Percentiles rank a stretch among this genome's conserved stretches.
Evolutionary conservation across 2,113 vertebrate genomes (phyloP).

Genomic region (Marmota flaviventris): DNA sequence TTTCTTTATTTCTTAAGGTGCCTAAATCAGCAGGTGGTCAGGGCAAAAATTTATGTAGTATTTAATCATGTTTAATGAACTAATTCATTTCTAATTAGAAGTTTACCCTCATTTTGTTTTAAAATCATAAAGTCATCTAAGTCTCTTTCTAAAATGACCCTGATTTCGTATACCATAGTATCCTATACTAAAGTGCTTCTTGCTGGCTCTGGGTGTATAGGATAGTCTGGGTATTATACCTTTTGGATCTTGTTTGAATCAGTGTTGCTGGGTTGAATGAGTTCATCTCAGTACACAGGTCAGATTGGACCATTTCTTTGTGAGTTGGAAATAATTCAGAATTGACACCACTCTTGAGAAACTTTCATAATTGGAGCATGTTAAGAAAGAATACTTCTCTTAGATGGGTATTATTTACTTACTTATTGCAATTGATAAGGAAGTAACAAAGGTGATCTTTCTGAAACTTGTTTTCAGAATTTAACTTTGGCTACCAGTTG

Average conservation of each 20-base stretch:
- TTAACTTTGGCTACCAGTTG: not conserved
- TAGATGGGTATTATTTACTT: not conserved
- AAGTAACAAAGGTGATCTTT: slow-evolving; percentile 2
- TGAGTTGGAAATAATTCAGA: not conserved
- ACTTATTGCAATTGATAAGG: not conserved
- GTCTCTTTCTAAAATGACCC: not conserved
- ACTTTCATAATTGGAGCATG: not conserved
- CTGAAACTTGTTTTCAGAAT: not conserved
- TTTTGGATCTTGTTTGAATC: not conserved
- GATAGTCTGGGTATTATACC: not conserved
- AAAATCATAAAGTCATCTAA: slow-evolving; percentile 3
- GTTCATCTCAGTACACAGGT: not conserved
- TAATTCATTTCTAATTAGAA: slow-evolving; percentile 27
- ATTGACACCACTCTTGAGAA: not conserved
- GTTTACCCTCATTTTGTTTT: not conserved
- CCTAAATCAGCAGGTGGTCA: not conserved
- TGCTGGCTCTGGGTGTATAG: not conserved
- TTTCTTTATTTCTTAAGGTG: slow-evolving; percentile 22
- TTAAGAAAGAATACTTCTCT: not conserved
- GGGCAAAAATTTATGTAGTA: not conserved
- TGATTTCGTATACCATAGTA: not conserved
- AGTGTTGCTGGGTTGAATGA: not conserved
- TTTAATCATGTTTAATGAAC: not conserved
- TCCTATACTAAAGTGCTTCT: not conserved
- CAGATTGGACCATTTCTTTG: not conserved